Evolutionary conservation across 2,113 vertebrate species (phyloP), one percentile per base, ranked within the genome.

Genomic region (Catharus minimus): DNA sequence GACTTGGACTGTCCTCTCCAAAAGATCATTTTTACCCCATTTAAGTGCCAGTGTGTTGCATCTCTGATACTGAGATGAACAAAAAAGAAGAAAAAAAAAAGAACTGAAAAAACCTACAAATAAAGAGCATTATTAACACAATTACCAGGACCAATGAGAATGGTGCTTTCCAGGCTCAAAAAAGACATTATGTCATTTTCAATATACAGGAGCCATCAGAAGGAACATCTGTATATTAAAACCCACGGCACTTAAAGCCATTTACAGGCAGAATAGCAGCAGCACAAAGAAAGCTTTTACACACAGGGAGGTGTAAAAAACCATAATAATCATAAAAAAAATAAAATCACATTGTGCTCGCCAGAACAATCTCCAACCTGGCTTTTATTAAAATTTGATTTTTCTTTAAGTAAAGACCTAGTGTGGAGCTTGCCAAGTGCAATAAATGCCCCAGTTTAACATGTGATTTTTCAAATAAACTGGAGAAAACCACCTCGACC

Each of bases 1-100:
- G 81, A 90, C 71, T 95, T 94, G 92, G 86, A 95, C 93, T 38
- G 14, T 78, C 76, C 64, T 61, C 81, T 64, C 89, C 80, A 94
- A 94, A 96, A 93, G 81, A 86, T 82, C 94, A 89, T 95, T 97
- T 97, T 96, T 95, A 93, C 76, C 68, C 57, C 75, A 83, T 90
- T 95, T 96, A 96, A 79, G 43, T 60, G 73, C 92, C 64, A 72
- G 30, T 58, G 28, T 60, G 76, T 69, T 86, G 33, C 71, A 75
- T 67, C 84, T 90, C 85, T 75, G 76, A 84, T 68, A 85, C 6
- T 62, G 13, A 55, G 28, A 32, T 20, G 50, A 61, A 77, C 24
- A 88, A 49, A 56, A 61, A 17, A 33, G 44, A 41, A 16, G 6
- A 7, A 12, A 43, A 39, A 39, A 7, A 19, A 10, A 36, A 20